These are phyloP conservation scores for Acromyrmex echinatior DNA, from an alignment of 1,140 invertebrate genomes.

Conservation along the genomic window DNA sequence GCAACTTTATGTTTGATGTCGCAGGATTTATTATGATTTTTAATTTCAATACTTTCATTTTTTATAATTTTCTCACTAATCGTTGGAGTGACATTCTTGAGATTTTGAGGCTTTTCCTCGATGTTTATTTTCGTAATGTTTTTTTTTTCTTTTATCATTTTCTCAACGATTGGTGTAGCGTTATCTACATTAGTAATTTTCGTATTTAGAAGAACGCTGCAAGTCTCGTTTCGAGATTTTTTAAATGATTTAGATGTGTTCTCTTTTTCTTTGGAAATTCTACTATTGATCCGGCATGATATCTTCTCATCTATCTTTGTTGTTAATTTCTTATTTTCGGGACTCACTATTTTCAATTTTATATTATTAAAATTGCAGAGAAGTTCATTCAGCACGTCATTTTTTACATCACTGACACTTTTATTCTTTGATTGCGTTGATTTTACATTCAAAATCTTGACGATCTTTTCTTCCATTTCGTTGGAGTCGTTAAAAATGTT, in stretches of 20 bases:
- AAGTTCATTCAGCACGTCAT: conserved; percentile 82
- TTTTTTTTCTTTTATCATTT: neutral
- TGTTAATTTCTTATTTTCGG: neutral
- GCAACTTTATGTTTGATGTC: neutral
- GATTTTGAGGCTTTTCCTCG: neutral
- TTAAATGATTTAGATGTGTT: neutral
- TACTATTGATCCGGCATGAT: neutral
- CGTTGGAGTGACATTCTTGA: neutral
- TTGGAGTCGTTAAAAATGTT: neutral
- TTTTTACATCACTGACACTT: conserved; percentile 76
- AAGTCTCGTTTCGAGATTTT: neutral
- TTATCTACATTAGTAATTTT: neutral
- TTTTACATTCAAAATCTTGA: neutral
- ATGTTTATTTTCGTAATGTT: neutral
- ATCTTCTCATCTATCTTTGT: conserved; percentile 9
- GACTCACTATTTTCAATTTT: conserved; percentile 77
- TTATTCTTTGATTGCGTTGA: conserved; percentile 59
- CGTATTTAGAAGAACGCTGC: neutral
- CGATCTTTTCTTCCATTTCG: neutral
- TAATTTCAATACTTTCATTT: neutral
- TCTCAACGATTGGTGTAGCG: neutral
- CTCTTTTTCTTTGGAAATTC: neutral
- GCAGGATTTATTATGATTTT: neutral
- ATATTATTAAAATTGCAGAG: conserved; percentile 82
- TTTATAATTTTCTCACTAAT: neutral